These are phyloP conservation scores for Conus betulinus DNA, from an alignment of 1,140 invertebrate species.

Conservation along the genomic window DNA sequence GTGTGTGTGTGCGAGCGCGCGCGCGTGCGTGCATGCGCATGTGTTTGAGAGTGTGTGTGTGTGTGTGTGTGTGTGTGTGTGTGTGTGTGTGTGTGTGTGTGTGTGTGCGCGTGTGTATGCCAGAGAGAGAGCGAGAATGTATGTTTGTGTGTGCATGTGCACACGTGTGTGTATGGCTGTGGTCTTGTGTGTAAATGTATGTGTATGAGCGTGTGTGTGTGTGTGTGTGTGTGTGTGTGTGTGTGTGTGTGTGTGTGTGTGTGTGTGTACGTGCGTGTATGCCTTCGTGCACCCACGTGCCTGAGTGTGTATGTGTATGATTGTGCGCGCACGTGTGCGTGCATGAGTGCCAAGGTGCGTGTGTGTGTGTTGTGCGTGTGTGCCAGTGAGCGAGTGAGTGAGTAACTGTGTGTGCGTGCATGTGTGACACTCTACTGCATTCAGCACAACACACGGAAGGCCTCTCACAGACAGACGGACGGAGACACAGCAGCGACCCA, in stretches of 20 bases:
- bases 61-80: too few relatives aligned
- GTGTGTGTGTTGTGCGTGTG: background rate
- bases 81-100: too few relatives aligned
- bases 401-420: background rate
- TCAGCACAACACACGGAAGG: background rate
- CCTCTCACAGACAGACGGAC: background rate
- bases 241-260: too few relatives aligned
- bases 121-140: too few relatives aligned
- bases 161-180: too few relatives aligned
- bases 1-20: too few relatives aligned
- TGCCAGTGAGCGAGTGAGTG: background rate
- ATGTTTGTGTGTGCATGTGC: too few relatives aligned
- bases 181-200: background rate
- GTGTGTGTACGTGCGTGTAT: slow-evolving; percentile 1
- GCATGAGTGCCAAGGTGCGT: background rate
- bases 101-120: too few relatives aligned
- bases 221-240: slow-evolving; percentile 8
- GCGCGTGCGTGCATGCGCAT: too few relatives aligned
- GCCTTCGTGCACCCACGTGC: background rate
- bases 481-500: background rate
- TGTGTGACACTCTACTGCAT: background rate
- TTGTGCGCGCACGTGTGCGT: background rate
- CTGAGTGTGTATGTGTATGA: background rate
- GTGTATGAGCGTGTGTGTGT: slow-evolving; percentile 16
- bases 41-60: too few relatives aligned